These are phyloP conservation scores for Epinotia demarniana DNA, from an alignment of 2,888 invertebrate genomes.

Conservation along the genomic window DNA sequence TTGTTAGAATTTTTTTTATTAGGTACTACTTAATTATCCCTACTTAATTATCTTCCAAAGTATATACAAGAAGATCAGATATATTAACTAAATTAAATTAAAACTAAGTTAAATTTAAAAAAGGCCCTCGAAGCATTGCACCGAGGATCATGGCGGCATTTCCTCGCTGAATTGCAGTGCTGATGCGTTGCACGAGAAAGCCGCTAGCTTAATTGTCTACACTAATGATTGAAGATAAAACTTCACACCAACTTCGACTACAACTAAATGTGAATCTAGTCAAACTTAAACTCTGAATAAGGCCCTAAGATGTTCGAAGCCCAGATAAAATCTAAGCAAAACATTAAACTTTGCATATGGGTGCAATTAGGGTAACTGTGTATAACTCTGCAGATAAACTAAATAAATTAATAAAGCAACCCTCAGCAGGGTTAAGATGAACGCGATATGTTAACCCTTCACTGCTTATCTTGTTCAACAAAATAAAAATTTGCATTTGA, in stretches of 20 bases:
- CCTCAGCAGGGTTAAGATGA: slow-evolving; percentile 77
- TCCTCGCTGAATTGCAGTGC: too few relatives aligned
- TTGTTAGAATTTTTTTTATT: too few relatives aligned
- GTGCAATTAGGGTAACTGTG: slow-evolving; percentile 75
- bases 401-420: slow-evolving; percentile 83
- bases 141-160: too few relatives aligned
- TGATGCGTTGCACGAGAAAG: too few relatives aligned
- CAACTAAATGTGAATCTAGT: neutral
- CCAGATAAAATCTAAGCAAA: slow-evolving; percentile 72
- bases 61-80: too few relatives aligned
- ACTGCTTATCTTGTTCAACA: slow-evolving; percentile 44
- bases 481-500: slow-evolving; percentile 42
- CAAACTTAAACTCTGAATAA: slow-evolving; percentile 1
- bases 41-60: too few relatives aligned
- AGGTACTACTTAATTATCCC: too few relatives aligned
- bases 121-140: too few relatives aligned
- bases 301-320: slow-evolving; percentile 14
- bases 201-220: neutral
- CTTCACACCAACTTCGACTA: neutral
- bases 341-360: slow-evolving; percentile 81
- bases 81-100: too few relatives aligned
- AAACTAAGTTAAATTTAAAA: too few relatives aligned
- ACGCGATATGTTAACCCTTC: slow-evolving; percentile 71
- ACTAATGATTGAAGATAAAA: neutral
- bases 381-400: slow-evolving; percentile 69